phyloP scores from a whole-genome alignment of 2,888 invertebrate genomes.

The Sisyra terminalis region DNA sequence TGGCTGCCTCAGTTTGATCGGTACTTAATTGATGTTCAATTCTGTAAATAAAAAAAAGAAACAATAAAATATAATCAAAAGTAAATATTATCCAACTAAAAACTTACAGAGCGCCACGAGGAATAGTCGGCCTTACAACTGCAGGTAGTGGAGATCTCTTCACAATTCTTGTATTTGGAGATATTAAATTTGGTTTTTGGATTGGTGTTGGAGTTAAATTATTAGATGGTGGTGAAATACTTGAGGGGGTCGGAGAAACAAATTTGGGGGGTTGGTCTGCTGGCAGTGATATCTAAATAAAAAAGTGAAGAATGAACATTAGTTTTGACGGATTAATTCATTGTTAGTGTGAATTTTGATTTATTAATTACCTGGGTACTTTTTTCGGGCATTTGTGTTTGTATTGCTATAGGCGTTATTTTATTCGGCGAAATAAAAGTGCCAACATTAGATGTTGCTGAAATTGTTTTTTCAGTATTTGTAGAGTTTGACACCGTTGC shows the following conservation, averaged over 20 bases:
- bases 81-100: not conserved
- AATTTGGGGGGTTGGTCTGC: not conserved
- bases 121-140: slow-evolving; percentile 18
- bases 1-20: slow-evolving; percentile 56
- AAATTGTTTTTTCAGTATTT: not conserved
- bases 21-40: slow-evolving; percentile 58
- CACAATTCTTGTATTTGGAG: slow-evolving; percentile 18
- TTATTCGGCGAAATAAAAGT: not conserved
- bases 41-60: slow-evolving; percentile 26
- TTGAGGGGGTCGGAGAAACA: slow-evolving; percentile 2
- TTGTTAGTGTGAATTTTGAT: too few species aligned
- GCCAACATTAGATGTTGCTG: not conserved
- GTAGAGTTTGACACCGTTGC: not conserved
- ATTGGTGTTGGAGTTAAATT: slow-evolving; percentile 16
- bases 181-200: slow-evolving; percentile 13
- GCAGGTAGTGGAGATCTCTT: slow-evolving; percentile 15
- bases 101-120: slow-evolving; percentile 4
- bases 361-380: slow-evolving; percentile 1
- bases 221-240: slow-evolving; percentile 11
- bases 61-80: slow-evolving; percentile 3
- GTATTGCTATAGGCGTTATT: slow-evolving; percentile 2
- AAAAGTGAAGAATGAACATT: not conserved
- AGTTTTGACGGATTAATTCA: too few species aligned
- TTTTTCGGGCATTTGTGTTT: slow-evolving; percentile 3
- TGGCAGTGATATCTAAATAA: not conserved